phyloP scores from a whole-genome alignment of 2,888 invertebrate genomes.

The Heliothis peltigera region DNA sequence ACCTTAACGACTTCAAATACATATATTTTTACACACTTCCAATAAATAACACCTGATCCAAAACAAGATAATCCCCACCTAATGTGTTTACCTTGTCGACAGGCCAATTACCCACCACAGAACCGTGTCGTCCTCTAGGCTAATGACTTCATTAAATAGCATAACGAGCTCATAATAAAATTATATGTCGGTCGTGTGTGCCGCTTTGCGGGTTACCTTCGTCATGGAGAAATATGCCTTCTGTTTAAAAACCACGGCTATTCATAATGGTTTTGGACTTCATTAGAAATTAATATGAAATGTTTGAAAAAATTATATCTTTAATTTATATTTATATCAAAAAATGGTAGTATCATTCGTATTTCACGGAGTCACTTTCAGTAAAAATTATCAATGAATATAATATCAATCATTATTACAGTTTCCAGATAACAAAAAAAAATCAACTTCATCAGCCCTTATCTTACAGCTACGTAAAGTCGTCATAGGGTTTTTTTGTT shows the following conservation, averaged over 20 bases:
- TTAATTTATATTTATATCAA: no score
- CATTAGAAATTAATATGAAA: constrained; percentile 7
- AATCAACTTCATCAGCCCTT: no score
- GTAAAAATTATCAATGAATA: no score
- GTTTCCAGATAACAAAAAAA: no score
- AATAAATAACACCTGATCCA: constrained; percentile 48
- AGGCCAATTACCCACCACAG: constrained; percentile 60
- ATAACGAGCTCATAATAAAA: constrained; percentile 71
- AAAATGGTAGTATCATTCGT: no score
- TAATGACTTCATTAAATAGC: constrained; percentile 62
- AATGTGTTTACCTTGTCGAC: constrained; percentile 56
- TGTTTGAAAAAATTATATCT: no score
- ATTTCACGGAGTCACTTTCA: no score
- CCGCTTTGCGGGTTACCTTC: constrained; percentile 73
- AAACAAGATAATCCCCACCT: constrained; percentile 40
- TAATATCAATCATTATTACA: no score
- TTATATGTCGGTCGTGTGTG: constrained; percentile 67
- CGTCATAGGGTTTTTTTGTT: no score
- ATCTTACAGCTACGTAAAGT: no score
- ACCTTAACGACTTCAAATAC: no score
- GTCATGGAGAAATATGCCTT: constrained; percentile 65
- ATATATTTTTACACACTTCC: constrained; percentile 8
- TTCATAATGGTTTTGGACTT: constrained; percentile 27
- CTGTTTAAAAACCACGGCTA: constrained; percentile 49
- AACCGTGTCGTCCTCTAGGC: constrained; percentile 59